These are phyloP conservation scores for Rana temporaria DNA, from an alignment of 2,113 vertebrate genomes.

Conservation along the genomic window DNA sequence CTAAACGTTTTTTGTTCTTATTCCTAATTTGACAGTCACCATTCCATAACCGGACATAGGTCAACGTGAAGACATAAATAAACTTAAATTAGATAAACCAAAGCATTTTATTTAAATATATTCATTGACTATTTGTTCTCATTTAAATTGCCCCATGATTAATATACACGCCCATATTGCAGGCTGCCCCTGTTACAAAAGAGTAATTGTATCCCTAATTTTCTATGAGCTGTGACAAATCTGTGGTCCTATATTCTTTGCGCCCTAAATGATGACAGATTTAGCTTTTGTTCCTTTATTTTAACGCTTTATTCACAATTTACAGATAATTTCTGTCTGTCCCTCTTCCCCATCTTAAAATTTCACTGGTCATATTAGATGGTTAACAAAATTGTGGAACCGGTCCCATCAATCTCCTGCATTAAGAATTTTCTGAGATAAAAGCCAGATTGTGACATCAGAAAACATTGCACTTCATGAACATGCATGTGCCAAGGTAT, in stretches of 20 bases:
- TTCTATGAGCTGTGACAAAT: slow-evolving; percentile 54
- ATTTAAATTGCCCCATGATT: slow-evolving; percentile 46
- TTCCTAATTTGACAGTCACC: too few species aligned
- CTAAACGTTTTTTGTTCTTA: too few species aligned
- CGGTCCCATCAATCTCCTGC: not conserved
- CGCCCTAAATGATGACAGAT: slow-evolving; percentile 78
- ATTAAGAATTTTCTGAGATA: slow-evolving; percentile 6
- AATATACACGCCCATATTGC: slow-evolving; percentile 54
- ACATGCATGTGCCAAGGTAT: too few species aligned
- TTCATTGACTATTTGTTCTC: slow-evolving; percentile 51
- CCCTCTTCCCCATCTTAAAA: not conserved
- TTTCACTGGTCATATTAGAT: not conserved
- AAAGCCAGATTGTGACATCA: not conserved
- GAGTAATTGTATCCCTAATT: slow-evolving; percentile 47
- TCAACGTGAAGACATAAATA: not conserved
- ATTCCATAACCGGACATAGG: not conserved
- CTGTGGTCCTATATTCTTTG: slow-evolving; percentile 45
- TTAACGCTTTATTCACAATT: slow-evolving; percentile 88
- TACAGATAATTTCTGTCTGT: slow-evolving; percentile 54
- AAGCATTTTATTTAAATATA: slow-evolving; percentile 20
- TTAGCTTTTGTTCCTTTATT: slow-evolving; percentile 84
- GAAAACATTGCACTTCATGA: not conserved
- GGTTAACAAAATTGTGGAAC: not conserved
- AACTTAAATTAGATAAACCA: not conserved
- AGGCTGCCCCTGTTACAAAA: slow-evolving; percentile 42